These are phyloP conservation scores for Aricia agestis DNA, from an alignment of 1,140 invertebrate genomes.

Conservation along the genomic window DNA sequence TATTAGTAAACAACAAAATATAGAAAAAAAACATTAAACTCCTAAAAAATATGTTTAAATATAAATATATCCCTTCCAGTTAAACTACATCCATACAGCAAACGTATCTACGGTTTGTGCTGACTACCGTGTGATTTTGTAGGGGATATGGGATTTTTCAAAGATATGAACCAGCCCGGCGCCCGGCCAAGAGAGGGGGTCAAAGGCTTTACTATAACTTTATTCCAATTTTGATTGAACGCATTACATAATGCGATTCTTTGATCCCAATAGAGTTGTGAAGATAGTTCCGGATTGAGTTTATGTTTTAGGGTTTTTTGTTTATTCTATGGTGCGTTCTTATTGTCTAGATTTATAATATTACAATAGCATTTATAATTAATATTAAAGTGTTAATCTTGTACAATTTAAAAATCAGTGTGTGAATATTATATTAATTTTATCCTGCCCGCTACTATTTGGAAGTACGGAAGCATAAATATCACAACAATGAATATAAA, in stretches of 20 bases:
- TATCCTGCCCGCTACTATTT: too few relatives aligned
- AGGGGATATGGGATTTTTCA: constrained; percentile 67
- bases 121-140: constrained; percentile 66
- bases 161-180: constrained; percentile 56
- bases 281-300: not conserved
- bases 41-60: too few relatives aligned
- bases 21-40: too few relatives aligned
- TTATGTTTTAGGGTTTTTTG: not conserved
- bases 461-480: too few relatives aligned
- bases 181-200: constrained; percentile 40
- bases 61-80: constrained; percentile 39
- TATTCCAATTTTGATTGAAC: not conserved
- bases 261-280: not conserved
- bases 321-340: not conserved
- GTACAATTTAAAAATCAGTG: too few relatives aligned
- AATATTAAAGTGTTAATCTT: too few relatives aligned
- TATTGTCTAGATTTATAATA: not conserved
- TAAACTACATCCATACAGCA: constrained; percentile 16
- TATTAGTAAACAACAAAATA: too few relatives aligned
- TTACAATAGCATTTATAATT: too few relatives aligned
- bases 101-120: constrained; percentile 52
- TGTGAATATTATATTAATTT: too few relatives aligned
- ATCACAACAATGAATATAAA: too few relatives aligned
- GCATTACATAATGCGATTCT: not conserved
- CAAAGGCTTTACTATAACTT: constrained; percentile 7